phyloP scores from a whole-genome alignment of 2,888 invertebrate species.

The Diplazon laetatorius region DNA sequence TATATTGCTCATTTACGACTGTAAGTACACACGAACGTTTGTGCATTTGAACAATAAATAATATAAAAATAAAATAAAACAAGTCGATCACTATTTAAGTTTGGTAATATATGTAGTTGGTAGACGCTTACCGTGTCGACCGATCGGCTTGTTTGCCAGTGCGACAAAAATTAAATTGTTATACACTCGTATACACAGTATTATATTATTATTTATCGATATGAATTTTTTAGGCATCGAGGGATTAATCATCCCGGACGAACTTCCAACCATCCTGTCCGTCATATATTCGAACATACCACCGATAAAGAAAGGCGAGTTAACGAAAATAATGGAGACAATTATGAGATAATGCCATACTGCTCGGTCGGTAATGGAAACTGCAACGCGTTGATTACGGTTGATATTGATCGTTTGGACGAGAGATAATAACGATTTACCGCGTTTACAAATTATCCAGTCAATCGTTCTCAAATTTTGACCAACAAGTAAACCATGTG shows the following conservation, averaged over 20 bases:
- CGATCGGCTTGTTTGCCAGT: too few species aligned
- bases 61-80: too few species aligned
- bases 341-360: slow-evolving; percentile 4
- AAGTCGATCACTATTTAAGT: too few species aligned
- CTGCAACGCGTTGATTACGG: not conserved
- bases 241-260: slow-evolving; percentile 90
- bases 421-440: too few species aligned
- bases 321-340: not conserved
- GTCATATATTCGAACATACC: slow-evolving; percentile 93
- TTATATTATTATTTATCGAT: not conserved
- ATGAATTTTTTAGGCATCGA: slow-evolving; percentile 83
- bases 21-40: slow-evolving; percentile 66
- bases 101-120: too few species aligned
- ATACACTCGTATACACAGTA: too few species aligned
- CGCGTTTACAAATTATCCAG: too few species aligned
- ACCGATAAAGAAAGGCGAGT: slow-evolving; percentile 91
- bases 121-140: too few species aligned
- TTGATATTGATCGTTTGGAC: too few species aligned
- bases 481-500: too few species aligned
- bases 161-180: slow-evolving; percentile 4
- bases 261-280: slow-evolving; percentile 90
- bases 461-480: too few species aligned
- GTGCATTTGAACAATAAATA: not conserved
- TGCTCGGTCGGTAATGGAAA: not conserved
- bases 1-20: slow-evolving; percentile 71